phyloP scores from a whole-genome alignment of 2,113 vertebrate species.

The Zosterops japonicus region DNA sequence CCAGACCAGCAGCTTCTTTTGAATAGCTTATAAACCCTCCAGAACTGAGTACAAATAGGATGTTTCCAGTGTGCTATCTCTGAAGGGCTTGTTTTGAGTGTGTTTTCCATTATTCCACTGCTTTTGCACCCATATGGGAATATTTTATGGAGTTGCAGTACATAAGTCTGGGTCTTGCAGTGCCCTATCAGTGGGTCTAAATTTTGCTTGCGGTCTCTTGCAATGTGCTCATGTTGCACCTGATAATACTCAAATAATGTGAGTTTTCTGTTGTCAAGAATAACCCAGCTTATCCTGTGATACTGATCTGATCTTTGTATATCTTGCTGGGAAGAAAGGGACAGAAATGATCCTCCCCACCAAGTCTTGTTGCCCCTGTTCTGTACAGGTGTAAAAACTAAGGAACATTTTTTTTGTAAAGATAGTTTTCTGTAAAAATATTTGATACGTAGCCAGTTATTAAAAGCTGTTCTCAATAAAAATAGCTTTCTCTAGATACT shows the following conservation, averaged over 20 bases:
- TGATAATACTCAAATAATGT: background rate
- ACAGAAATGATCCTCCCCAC: background rate
- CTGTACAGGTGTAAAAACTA: background rate
- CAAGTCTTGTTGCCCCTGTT: background rate
- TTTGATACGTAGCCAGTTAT: background rate
- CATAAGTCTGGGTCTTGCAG: background rate
- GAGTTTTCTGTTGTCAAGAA: background rate
- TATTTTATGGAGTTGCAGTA: background rate
- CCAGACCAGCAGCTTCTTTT: background rate
- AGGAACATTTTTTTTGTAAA: background rate
- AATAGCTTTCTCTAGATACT: background rate
- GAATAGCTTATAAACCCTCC: background rate
- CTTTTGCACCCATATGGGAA: background rate
- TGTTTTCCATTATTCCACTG: background rate
- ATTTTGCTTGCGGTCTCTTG: background rate
- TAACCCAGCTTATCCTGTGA: background rate
- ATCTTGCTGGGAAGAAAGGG: background rate
- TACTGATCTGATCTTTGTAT: background rate
- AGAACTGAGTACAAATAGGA: background rate
- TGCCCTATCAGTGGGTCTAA: background rate
- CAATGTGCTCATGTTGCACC: background rate
- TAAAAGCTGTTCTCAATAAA: background rate
- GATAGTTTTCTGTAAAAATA: background rate
- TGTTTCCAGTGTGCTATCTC: background rate
- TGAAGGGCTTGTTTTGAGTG: background rate